These are phyloP conservation scores for Steinernema hermaphroditum DNA, from an alignment of 2,888 invertebrate genomes.

Conservation along the genomic window DNA sequence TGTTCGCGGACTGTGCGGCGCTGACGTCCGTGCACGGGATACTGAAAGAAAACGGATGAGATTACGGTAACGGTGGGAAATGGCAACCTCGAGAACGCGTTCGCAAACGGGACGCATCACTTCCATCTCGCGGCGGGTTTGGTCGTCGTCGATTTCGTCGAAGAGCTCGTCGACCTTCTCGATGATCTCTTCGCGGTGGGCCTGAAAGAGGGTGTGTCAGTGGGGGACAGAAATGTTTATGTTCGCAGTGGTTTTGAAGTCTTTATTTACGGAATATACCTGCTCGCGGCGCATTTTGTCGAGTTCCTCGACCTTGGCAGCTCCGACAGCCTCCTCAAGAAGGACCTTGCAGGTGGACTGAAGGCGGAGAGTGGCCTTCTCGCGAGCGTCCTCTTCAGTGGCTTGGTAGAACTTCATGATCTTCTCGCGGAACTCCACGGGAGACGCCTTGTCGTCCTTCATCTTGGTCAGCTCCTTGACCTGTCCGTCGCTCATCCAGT, in stretches of 20 bases:
- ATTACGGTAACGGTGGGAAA: not conserved
- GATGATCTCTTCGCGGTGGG: conserved; percentile 15
- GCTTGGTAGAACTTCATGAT: conserved; percentile 40
- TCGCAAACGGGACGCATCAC: conserved; percentile 20
- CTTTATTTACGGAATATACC: not conserved
- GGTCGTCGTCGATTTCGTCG: conserved; percentile 18
- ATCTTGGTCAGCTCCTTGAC: conserved; percentile 33
- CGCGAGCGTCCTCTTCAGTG: conserved; percentile 26
- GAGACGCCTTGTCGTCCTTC: conserved; percentile 38
- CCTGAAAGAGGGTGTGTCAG: not conserved
- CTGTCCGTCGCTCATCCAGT: not conserved
- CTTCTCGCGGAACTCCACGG: conserved; percentile 41
- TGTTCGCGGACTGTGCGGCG: not conserved
- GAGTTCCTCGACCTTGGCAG: conserved; percentile 20
- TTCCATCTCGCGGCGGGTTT: conserved; percentile 19
- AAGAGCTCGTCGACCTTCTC: conserved; percentile 31
- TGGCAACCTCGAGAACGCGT: not conserved
- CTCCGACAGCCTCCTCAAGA: conserved; percentile 11
- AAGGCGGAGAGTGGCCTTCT: conserved; percentile 32
- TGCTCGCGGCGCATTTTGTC: conserved; percentile 7
- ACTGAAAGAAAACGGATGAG: not conserved
- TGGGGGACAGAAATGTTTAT: too few relatives aligned
- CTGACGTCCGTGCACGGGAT: not conserved
- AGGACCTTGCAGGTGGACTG: conserved; percentile 27
- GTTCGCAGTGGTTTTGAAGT: too few relatives aligned